Base-by-base conservation (phyloP, 2,797 vertebrate genomes). In the Melanotaenia pygmaea region DNA sequence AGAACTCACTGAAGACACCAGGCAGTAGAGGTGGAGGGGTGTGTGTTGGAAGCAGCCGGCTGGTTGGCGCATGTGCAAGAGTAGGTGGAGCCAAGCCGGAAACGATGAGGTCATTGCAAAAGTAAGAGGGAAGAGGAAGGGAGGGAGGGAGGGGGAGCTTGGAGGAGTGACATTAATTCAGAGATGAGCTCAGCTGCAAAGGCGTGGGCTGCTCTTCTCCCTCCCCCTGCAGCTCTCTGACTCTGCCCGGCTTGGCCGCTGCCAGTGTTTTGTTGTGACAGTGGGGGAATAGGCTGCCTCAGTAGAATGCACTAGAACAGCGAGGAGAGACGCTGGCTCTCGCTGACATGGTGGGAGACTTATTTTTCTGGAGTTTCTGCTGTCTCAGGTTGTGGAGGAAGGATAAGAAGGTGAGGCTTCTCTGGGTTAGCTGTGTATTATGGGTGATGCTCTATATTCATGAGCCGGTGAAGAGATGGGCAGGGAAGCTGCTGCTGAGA, bases 331-430 rank as follows among this genome's bases (percentile, higher is more conserved):
- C 74, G 37, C 79, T 67, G 59, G 86, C 82, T 79, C 70, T 79
- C 30, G 88, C 80, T 89, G 94, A 88, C 91, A 95, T 95, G 95
- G 86, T 95, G 84, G 92, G 93, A 76, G 94, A 94, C 69, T 57
- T 95, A 72, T 93, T 95, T 84, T 89, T 90, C 83, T 95, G 94
- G 95, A 90, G 94, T 81, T 94, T 94, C 79, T 95, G 95, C 91
- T 95, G 95, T 92, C 93, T 95, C 54, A 92, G 85, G 90, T 87
- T 94, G 79, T 95, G 94, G 95, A 94, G 82, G 59, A 91, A 83
- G 66, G 92, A 95, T 10, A 94, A 94, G 90, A 94, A 95, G 95
- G 95, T 95, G 88, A 92, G 92, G 75, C 70, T 58, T 59, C 34
- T 70, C 34, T 18, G 45, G 62, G 64, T 63, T 51, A 37, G 57